A percentile compares a stretch with the other conserved stretches of the same genome.
phyloP scores from a whole-genome alignment of 2,888 invertebrate genomes.

The Sylvicola cinctus region DNA sequence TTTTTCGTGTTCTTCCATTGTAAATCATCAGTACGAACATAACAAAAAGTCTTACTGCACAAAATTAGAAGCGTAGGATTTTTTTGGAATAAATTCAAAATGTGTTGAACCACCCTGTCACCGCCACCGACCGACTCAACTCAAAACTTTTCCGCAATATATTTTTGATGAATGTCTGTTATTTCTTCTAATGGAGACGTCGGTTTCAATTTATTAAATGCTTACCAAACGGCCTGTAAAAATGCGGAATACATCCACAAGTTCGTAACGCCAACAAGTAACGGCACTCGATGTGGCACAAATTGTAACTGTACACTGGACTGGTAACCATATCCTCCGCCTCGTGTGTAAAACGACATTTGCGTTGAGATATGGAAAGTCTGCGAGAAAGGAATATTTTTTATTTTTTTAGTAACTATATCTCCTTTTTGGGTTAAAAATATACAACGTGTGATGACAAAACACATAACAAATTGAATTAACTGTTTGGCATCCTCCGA shows the following conservation, averaged over 20 bases:
- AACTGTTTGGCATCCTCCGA: conserved; percentile 33
- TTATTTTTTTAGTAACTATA: conserved; percentile 2
- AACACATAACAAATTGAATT: conserved; percentile 5
- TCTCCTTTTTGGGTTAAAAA: conserved; percentile 1
- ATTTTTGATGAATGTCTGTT: too few species aligned
- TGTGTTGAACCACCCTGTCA: too few species aligned
- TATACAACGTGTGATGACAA: too few species aligned
- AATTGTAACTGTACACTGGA: conserved; percentile 43
- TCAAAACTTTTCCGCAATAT: too few species aligned
- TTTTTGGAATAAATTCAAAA: too few species aligned
- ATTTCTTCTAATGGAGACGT: too few species aligned
- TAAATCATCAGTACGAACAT: too few species aligned
- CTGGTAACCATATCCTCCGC: conserved; percentile 38
- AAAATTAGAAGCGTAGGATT: too few species aligned
- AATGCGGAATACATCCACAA: conserved; percentile 54
- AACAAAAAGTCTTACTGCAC: too few species aligned
- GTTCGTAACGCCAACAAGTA: conserved; percentile 34
- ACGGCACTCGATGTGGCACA: conserved; percentile 53
- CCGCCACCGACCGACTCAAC: too few species aligned
- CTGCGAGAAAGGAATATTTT: neutral
- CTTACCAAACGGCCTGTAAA: conserved; percentile 43
- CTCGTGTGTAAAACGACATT: conserved; percentile 46
- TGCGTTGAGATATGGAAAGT: conserved; percentile 28
- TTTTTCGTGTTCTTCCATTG: too few species aligned
- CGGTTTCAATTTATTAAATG: too few species aligned